Evolutionary conservation across 2,888 invertebrate species (phyloP), one percentile per base, ranked within the genome.

Genomic region (Carabus problematicus): DNA sequence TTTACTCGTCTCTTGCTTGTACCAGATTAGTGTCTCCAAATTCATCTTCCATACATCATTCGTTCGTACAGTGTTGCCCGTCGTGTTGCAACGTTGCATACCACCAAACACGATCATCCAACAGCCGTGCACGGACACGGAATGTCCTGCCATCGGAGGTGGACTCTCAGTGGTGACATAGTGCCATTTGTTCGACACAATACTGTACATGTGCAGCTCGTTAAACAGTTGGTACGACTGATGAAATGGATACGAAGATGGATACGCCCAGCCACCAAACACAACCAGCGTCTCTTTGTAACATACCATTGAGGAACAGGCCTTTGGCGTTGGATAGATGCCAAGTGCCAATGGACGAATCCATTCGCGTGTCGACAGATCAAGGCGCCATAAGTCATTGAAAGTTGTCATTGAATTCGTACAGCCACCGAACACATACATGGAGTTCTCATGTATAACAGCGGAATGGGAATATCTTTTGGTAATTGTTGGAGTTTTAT

Each of bases 341-440:
- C 91, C 95, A 82, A 90, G 91, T 3, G 94, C 91, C 54, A 93
- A 82, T 0, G 93, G 92, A 73, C 95, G 85, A 16, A 92, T 87
- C 97, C 97, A 97, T 74, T 89, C 86, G 75, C 95, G 85, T 56
- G 87, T 90, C 0, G 92, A 92, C 71, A 98, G 86, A 84, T 98
- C 95, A 81, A 98, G 89, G 72, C 89, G 87, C 98, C 98, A 98
- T 41, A 98, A 85, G 84, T 98, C 98, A 84, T 98, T 98, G 78
- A 97, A 97, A 11, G 98, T 95, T 16, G 98, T 97, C 76, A 93
- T 92, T 64, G 93, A 91, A 43, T 93, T 92, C 9, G 97, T 97
- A 76, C 97, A 97, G 7, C 98, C 98, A 41, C 98, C 98, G 85
- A 98, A 97, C 56, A 98, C 89, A 79, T 94, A 98, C 93, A 98